Percentiles rank a stretch among this genome's conserved stretches.
phyloP scores from a whole-genome alignment of 2,797 vertebrate genomes.

The Sebastes goodei region DNA sequence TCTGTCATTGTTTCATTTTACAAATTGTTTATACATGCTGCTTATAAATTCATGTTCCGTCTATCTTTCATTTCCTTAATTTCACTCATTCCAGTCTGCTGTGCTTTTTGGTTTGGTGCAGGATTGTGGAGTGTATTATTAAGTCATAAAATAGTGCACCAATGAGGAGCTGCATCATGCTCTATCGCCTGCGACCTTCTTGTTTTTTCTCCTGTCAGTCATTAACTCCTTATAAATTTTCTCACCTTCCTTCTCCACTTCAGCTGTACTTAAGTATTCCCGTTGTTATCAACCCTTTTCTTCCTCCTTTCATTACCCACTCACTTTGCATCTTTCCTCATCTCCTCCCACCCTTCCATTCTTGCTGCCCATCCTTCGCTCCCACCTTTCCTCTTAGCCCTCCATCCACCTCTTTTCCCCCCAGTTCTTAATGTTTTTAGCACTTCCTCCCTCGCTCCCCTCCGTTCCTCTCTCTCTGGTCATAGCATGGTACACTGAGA shows the following conservation, averaged over 20 bases:
- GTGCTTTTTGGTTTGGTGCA: background rate
- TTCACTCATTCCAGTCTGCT: background rate
- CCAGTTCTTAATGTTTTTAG: conserved; percentile 53
- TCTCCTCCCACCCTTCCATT: background rate
- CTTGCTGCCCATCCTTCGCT: background rate
- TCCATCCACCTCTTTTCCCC: background rate
- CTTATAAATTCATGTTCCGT: background rate
- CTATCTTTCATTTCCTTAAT: background rate
- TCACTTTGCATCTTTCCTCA: conserved; percentile 5
- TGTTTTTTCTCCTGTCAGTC: conserved; percentile 10
- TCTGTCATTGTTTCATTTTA: background rate
- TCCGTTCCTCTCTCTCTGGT: conserved; percentile 56
- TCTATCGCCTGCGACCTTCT: background rate
- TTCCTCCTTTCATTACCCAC: background rate
- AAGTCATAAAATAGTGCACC: background rate
- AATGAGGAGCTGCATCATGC: background rate
- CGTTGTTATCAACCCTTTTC: background rate
- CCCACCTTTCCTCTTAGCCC: conserved; percentile 22
- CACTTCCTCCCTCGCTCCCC: conserved; percentile 37
- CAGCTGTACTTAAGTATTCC: background rate
- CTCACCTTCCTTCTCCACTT: conserved; percentile 5
- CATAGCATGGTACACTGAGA: conserved; percentile 58
- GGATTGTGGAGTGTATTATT: background rate
- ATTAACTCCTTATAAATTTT: background rate
- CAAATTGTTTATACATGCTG: background rate